phyloP scores from a whole-genome alignment of 2,113 vertebrate genomes.

The Phalacrocorax brasilianus region DNA sequence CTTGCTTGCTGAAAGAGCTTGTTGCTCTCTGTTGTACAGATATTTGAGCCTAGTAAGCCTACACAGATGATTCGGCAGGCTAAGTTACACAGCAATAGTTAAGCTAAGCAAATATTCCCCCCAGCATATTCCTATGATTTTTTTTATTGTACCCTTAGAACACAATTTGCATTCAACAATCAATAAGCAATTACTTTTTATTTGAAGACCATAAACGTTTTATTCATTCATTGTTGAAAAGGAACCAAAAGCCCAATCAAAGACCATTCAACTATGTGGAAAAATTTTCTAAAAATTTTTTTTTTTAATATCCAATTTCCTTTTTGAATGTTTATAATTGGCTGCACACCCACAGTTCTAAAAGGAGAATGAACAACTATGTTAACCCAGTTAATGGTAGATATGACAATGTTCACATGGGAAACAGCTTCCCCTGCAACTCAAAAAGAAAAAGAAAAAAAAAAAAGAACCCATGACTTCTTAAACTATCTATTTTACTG shows the following conservation, averaged over 20 bases:
- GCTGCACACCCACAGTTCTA: not conserved
- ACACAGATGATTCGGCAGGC: not conserved
- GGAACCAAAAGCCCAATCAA: not conserved
- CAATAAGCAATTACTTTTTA: conserved; percentile 34
- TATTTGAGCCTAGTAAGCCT: not conserved
- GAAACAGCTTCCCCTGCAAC: not conserved
- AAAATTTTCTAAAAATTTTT: not conserved
- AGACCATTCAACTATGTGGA: not conserved
- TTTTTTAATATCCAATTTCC: not conserved
- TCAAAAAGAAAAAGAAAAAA: not conserved
- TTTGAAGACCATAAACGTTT: not conserved
- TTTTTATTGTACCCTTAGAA: not conserved
- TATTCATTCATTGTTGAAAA: not conserved
- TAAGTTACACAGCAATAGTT: not conserved
- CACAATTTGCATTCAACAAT: not conserved
- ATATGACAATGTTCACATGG: not conserved
- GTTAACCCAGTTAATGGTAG: not conserved
- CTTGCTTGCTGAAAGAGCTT: not conserved
- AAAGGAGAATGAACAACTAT: not conserved
- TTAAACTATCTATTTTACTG: not conserved
- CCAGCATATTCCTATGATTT: not conserved
- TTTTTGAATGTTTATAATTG: not conserved
- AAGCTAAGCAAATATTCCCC: not conserved
- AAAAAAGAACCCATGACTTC: not conserved
- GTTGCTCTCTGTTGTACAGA: not conserved